Percentiles rank a stretch among this genome's conserved stretches.
These are phyloP conservation scores for Pristionchus exspectatus DNA, from an alignment of 2,888 invertebrate genomes.

Conservation along the genomic window DNA sequence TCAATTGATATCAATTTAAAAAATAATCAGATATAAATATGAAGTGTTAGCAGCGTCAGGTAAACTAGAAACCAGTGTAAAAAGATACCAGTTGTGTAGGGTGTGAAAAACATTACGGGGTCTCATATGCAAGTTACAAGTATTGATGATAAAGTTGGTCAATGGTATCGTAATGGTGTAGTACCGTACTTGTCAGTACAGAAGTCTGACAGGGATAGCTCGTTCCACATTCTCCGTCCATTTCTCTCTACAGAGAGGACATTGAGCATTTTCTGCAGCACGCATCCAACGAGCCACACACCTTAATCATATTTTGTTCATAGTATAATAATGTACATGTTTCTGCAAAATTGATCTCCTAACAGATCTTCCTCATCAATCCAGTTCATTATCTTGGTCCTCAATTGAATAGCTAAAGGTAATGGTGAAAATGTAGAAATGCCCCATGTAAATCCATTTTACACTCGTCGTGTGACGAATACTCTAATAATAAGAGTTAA, in stretches of 20 bases:
- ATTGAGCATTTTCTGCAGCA: neutral
- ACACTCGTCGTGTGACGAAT: too few relatives aligned
- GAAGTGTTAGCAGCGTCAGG: neutral
- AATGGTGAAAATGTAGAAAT: too few relatives aligned
- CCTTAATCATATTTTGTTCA: neutral
- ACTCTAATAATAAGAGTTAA: too few relatives aligned
- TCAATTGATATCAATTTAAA: neutral
- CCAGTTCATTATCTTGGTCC: too few relatives aligned
- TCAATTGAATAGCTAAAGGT: too few relatives aligned
- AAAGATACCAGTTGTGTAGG: neutral
- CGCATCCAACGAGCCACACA: conserved; percentile 37
- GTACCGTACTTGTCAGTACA: neutral
- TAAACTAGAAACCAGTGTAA: neutral
- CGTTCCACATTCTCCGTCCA: neutral
- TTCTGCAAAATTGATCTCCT: too few relatives aligned
- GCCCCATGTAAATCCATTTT: too few relatives aligned
- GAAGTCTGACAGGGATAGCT: conserved; percentile 1
- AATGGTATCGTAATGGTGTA: neutral
- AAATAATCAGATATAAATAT: neutral
- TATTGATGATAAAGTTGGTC: neutral
- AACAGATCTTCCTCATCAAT: too few relatives aligned
- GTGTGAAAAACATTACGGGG: conserved; percentile 20
- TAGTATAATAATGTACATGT: neutral
- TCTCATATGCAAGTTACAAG: neutral
- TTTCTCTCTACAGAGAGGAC: conserved; percentile 28